Percentiles rank a stretch among this genome's conserved stretches.
phyloP scores from a whole-genome alignment of 1,140 invertebrate species.

The Caerostris darwini region DNA sequence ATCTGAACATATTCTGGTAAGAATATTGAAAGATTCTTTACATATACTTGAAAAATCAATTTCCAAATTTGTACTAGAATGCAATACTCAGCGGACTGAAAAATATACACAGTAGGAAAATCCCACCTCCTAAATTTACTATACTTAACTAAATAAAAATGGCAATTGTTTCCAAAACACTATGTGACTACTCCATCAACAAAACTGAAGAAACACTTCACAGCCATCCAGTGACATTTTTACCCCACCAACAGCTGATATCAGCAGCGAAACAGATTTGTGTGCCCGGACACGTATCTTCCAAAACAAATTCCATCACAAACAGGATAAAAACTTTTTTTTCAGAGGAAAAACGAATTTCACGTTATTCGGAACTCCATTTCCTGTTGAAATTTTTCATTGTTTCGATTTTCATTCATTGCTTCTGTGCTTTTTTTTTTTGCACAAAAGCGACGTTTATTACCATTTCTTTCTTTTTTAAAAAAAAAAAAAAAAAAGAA shows the following conservation, averaged over 20 bases:
- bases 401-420: not conserved
- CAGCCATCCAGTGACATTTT: conserved; percentile 26
- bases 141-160: too few species aligned
- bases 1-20: too few species aligned
- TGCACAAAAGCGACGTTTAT: conserved; percentile 18
- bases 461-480: not conserved
- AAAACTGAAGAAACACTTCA: conserved; percentile 38
- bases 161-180: not conserved
- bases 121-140: too few species aligned
- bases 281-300: conserved; percentile 24
- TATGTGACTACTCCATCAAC: not conserved
- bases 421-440: not conserved
- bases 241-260: conserved; percentile 7
- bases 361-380: conserved; percentile 35
- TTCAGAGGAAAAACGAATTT: conserved; percentile 41
- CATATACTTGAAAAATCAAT: too few species aligned
- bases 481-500: too few species aligned
- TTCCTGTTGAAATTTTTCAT: conserved; percentile 45
- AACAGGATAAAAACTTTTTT: conserved; percentile 52
- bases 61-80: too few species aligned
- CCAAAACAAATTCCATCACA: conserved; percentile 37
- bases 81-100: too few species aligned
- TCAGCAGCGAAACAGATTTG: conserved; percentile 42
- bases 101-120: too few species aligned
- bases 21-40: too few species aligned